Evolutionary conservation across 2,113 vertebrate species (phyloP), one percentile per base, ranked within the genome.

Genomic region (Ctenodactylus gundi): DNA sequence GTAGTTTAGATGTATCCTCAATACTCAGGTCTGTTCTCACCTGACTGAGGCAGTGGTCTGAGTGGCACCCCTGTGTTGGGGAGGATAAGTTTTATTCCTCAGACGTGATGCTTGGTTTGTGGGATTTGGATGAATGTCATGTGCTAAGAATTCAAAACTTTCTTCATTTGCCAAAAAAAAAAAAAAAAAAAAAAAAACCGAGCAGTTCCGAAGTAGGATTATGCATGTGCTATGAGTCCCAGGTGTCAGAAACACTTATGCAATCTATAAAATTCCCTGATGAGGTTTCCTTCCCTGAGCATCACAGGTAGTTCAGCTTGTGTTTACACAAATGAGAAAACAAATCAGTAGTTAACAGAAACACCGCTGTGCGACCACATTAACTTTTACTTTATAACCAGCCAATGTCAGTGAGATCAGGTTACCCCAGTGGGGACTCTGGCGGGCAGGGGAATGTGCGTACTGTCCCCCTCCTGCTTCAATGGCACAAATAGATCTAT

Each of bases 371-470:
- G 44, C 92, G 93, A 85, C 90, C 67, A 67, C 80, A 29, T 94
- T 96, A 97, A 89, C 85, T 94, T 94, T 72, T 68, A 83, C 31
- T 97, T 97, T 95, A 92, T n/a, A 86, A 90, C 70, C 62, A 92
- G 87, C 65, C 44, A 82, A 57, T 44, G 77, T 92, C 87, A 46
- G 1, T 3, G 75, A 51, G 7, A 14, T 39, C 72, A 89, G 93
- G 72, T 93, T 94, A 51, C 62, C 53, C 36, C 88, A 44, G 55
- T 82, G 86, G 91, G 94, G 84, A 73, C 62, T 64, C 81, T 85
- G 92, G 77, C 34, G 36, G 80, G 76, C 70, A 85, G 55, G 39
- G 34, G 46, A 76, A 36, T 39, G 44, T 76, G 46, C 31, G 21
- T 25, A 21, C 8, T 53, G 76, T 57, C 21, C 21, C 41, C 53